Base-by-base conservation (phyloP, 2,113 vertebrate genomes). In the Girardinichthys multiradiatus region DNA sequence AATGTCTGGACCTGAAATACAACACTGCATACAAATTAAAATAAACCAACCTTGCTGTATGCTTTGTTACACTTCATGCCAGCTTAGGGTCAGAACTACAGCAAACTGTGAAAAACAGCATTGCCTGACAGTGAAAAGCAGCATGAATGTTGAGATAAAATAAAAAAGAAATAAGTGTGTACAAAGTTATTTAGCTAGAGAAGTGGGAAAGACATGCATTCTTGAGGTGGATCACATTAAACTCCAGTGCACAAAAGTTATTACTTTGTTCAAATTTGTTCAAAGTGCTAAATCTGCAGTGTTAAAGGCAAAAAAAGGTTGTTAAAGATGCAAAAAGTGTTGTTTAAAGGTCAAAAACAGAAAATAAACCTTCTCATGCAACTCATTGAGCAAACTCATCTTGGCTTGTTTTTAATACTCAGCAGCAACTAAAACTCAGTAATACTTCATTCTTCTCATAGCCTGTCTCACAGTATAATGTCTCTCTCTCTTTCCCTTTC, bases 1-100 rank as follows among this genome's bases (percentile, higher is more conserved):
- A 61, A 77, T 48, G 31, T 13, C 27, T 69, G 30, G 27, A 30
- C 4, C 27, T 67, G 57, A 35, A 74, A 39, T 42, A 9, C 33
- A 0, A 35, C 6, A 31, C 77, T 48, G 70, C 68, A 64, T 60
- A 51, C 27, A 28, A 62, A 74, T 80, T 0, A 33, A 19, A 26
- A 11, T 26, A 29, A 77, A 61, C 4, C 11, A 61, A 29, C 57
- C 42, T 45, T 66, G 82, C 70, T 76, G 69, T 48, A 19, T 19
- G 65, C 60, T 68, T 76, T 61, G 71, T 73, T 80, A 1, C 15
- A 12, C 67, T 84, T 76, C 64, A 66, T 37, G 59, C 33, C 62
- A 1, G 57, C 9, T 60, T 57, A 17, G 24, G 19, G 2, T 19
- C 57, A 19, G 2, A 58, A 27, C 17, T 9, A 28, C 57, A 27